These are phyloP conservation scores for Luscinia megarhynchos DNA, from an alignment of 2,797 vertebrate genomes.

Conservation along the genomic window DNA sequence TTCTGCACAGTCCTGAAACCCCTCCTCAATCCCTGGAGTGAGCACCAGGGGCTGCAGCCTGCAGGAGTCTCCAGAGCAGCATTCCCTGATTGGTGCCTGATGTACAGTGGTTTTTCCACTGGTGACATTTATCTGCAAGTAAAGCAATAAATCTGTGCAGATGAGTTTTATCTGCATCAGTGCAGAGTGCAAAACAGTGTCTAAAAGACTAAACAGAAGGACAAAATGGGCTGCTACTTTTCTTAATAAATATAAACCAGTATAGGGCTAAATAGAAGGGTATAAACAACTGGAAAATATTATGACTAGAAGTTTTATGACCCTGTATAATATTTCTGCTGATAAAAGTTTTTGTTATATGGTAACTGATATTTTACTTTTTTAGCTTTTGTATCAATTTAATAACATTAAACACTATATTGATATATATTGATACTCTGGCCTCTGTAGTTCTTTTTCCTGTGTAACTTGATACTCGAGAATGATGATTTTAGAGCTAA, in stretches of 20 bases:
- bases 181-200: neutral
- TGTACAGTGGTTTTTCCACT: neutral
- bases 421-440: neutral
- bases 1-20: neutral
- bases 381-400: neutral
- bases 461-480: accelerated
- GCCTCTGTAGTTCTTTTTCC: neutral
- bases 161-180: neutral
- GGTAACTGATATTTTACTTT: neutral
- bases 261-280: neutral
- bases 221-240: conserved; percentile 3
- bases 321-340: neutral
- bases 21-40: neutral
- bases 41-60: neutral
- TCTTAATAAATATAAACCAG: neutral
- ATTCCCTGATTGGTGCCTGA: neutral
- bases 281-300: neutral
- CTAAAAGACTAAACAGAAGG: neutral
- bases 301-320: neutral
- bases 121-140: neutral
- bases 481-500: neutral
- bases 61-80: neutral
- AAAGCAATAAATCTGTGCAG: neutral
- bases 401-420: conserved; percentile 42
- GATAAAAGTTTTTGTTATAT: neutral